phyloP scores from a whole-genome alignment of 2,888 invertebrate species.

The Autographa pulchrina region DNA sequence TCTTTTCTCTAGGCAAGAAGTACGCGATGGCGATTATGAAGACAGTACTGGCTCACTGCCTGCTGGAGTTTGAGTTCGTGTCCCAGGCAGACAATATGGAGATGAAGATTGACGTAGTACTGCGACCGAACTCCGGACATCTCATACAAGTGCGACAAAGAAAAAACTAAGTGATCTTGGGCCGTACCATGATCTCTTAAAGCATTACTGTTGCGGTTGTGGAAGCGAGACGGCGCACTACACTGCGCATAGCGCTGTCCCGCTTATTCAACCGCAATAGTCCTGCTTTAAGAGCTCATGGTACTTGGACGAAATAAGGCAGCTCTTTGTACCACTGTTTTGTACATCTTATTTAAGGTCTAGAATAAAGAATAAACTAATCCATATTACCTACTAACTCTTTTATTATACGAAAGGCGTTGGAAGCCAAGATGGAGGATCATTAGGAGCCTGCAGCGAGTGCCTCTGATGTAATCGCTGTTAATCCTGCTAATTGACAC shows the following conservation, averaged over 20 bases:
- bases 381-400: no score
- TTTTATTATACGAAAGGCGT: no score
- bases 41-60: constrained; percentile 70
- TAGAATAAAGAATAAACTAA: no score
- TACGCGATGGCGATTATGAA: constrained; percentile 77
- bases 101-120: constrained; percentile 70
- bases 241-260: no score
- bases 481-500: constrained; percentile 53
- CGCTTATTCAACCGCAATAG: no score
- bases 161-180: neutral
- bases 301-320: no score
- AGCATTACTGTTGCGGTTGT: no score
- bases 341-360: no score
- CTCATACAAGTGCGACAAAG: constrained; percentile 64
- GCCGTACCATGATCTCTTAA: no score
- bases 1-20: constrained; percentile 70
- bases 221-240: no score
- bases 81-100: constrained; percentile 69
- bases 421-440: neutral
- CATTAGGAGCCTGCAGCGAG: constrained; percentile 20
- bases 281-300: no score
- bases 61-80: constrained; percentile 69
- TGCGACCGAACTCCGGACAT: constrained; percentile 69
- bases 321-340: no score
- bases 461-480: constrained; percentile 30